These are phyloP conservation scores for Chiloscyllium plagiosum DNA, from an alignment of 2,113 vertebrate genomes.

Conservation along the genomic window DNA sequence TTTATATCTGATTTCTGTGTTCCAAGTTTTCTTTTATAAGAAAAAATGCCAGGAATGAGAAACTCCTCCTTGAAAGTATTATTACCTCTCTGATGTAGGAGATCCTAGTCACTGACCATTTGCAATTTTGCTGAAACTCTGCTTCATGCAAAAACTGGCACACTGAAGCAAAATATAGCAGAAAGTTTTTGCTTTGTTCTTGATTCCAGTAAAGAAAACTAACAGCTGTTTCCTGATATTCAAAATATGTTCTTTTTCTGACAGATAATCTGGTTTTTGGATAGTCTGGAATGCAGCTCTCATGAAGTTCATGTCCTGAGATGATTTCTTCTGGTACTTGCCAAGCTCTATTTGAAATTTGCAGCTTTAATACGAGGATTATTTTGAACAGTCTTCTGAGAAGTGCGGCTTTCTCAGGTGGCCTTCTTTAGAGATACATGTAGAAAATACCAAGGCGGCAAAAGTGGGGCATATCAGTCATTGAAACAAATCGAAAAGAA, in stretches of 20 bases:
- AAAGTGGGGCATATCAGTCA: neutral
- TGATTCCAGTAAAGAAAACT: neutral
- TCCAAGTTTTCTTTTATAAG: neutral
- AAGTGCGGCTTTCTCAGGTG: neutral
- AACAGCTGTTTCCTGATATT: neutral
- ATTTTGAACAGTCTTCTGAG: neutral
- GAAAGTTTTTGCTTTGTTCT: neutral
- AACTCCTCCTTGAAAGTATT: neutral
- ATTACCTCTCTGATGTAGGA: neutral
- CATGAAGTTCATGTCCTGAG: neutral
- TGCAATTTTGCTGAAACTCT: neutral
- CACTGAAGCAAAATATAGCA: neutral
- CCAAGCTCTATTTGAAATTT: neutral
- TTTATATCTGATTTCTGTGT: neutral
- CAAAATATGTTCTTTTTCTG: neutral
- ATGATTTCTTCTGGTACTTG: neutral
- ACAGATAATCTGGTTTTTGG: neutral
- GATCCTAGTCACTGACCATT: neutral
- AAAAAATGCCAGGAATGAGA: neutral
- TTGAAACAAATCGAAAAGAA: neutral
- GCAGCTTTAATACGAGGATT: neutral
- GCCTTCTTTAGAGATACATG: neutral
- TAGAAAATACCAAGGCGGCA: neutral
- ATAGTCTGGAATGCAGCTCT: neutral
- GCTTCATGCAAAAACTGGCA: neutral